Evolutionary conservation across 23 tunicate species (phyloP), one percentile per base, ranked within the genome.

Genomic region (Trididemnum clinides): DNA sequence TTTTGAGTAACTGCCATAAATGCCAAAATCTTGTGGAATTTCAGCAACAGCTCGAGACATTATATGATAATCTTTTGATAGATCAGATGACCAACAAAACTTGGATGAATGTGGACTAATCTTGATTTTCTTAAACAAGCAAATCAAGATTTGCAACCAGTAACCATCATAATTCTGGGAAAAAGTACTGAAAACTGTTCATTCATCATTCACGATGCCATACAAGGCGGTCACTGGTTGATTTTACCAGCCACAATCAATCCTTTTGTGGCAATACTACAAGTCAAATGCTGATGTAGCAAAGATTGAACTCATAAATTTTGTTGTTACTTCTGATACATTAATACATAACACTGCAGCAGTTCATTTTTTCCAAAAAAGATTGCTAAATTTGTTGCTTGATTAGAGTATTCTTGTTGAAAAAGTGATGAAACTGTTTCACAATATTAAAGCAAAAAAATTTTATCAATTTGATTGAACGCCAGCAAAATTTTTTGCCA

Each of bases 221-320:
- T n/a, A 3, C 66, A 59, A 59, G 66, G 66, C 3, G 20, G 3
- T n/a, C 66, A 59, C 22, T 19, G 22, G 5, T 59, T 28, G n/a
- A n/a, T n/a, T n/a, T n/a, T n/a, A 59, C 66, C 20, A n/a, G 66
- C 66, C 21, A 59, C 66, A 59, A 59, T 59, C 3, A 25, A 59
- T 59, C 66, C 66, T 19, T 59, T 59, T 59, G 66, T 59, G 3
- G 25, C 66, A n/a, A n/a, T 59, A 59, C 25, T 59, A 59, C 66
- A 59, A n/a, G 3, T 10, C 66, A n/a, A 4, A 10, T n/a, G 25
- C 23, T 19, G 23, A 59, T 12, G 66, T 59, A 7, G 12, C 54
- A 44, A 44, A 44, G 15, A 44, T 44, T 44, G 54, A 44, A 15
- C 54, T 7, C 54, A 44, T 44, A 10, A 44, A n/a, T n/a, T n/a